These are phyloP conservation scores for Orius insidiosus DNA, from an alignment of 1,140 invertebrate genomes.

Conservation along the genomic window DNA sequence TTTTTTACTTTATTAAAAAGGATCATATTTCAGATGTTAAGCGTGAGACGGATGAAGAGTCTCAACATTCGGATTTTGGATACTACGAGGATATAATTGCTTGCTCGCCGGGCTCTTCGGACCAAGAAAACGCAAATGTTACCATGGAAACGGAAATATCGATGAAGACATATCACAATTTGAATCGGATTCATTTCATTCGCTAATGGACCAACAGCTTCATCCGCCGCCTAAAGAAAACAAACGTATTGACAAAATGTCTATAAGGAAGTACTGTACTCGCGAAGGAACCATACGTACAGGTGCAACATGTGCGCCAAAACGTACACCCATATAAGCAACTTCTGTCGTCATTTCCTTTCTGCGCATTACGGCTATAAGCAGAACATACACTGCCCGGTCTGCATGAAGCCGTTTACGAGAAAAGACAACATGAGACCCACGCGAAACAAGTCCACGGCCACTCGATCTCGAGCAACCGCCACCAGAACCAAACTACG, in stretches of 20 bases:
- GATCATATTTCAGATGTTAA: neutral
- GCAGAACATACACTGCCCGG: slow-evolving; percentile 70
- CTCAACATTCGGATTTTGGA: slow-evolving; percentile 8
- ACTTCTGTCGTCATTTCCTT: slow-evolving; percentile 76
- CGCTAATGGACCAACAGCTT: slow-evolving; percentile 13
- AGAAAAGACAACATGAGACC: slow-evolving; percentile 77
- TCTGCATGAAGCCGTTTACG: slow-evolving; percentile 72
- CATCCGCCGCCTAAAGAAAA: neutral
- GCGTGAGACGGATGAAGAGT: slow-evolving; percentile 4
- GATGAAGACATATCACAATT: slow-evolving; percentile 21
- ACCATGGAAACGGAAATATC: slow-evolving; percentile 15
- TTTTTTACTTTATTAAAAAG: neutral
- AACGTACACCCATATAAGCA: slow-evolving; percentile 77
- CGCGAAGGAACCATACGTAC: slow-evolving; percentile 70
- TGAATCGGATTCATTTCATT: slow-evolving; percentile 18
- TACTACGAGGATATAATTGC: slow-evolving; percentile 21
- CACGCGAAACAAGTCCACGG: slow-evolving; percentile 71
- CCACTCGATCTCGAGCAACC: neutral
- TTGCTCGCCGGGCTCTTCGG: slow-evolving; percentile 17
- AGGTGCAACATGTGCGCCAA: slow-evolving; percentile 70
- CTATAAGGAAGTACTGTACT: slow-evolving; percentile 67
- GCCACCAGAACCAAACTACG: neutral
- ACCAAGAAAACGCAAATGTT: slow-evolving; percentile 5
- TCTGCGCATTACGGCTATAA: slow-evolving; percentile 73
- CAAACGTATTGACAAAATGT: slow-evolving; percentile 35